These are phyloP conservation scores for Delphinapterus leucas DNA, from an alignment of 2,113 vertebrate species.

Conservation along the genomic window DNA sequence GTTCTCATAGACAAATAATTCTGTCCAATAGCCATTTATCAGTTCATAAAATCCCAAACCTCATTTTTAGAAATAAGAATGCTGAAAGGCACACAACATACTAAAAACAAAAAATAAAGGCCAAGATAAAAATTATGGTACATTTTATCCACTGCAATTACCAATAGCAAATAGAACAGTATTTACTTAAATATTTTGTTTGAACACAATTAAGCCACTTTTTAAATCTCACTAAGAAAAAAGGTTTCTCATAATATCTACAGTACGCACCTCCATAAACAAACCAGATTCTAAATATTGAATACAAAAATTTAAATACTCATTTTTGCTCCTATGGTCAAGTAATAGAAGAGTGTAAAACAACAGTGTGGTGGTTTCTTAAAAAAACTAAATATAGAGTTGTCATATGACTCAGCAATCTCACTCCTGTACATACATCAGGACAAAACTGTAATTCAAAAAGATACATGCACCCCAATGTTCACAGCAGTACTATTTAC, in stretches of 20 bases:
- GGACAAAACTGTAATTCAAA: neutral
- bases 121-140: neutral
- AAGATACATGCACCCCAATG: neutral
- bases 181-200: neutral
- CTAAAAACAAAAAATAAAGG: conserved; percentile 27
- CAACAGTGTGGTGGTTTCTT: neutral
- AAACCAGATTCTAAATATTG: neutral
- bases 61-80: conserved; percentile 23
- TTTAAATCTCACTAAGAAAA: conserved; percentile 10
- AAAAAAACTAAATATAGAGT: neutral
- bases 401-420: neutral
- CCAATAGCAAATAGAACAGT: neutral
- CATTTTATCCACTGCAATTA: neutral
- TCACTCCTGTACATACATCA: neutral
- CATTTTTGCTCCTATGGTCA: neutral
- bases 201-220: neutral
- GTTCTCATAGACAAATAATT: neutral
- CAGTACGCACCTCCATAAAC: neutral
- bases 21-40: neutral
- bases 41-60: neutral
- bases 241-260: conserved; percentile 17
- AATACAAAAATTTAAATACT: conserved; percentile 19
- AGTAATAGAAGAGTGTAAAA: conserved; percentile 38
- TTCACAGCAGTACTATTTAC: neutral
- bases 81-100: neutral